These are phyloP conservation scores for Ammospiza nelsoni DNA, from an alignment of 2,113 vertebrate species.

Conservation along the genomic window DNA sequence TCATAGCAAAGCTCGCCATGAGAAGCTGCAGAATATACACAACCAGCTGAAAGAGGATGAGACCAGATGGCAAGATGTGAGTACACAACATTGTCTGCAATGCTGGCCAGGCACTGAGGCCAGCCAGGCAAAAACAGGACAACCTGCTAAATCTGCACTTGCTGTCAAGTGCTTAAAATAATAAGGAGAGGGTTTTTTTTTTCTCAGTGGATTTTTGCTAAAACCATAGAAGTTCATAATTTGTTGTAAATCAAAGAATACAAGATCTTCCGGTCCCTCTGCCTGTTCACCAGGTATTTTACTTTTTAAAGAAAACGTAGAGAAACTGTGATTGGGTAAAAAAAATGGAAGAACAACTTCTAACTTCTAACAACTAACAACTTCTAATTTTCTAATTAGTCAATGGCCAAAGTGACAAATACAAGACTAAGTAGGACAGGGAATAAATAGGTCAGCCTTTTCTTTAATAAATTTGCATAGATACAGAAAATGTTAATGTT, in stretches of 20 bases:
- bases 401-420: not conserved
- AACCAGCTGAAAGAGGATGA: constrained; percentile 92
- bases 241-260: not conserved
- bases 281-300: not conserved
- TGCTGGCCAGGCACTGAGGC: not conserved
- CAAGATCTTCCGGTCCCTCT: not conserved
- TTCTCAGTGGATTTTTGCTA: not conserved
- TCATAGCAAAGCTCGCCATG: constrained; percentile 92
- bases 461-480: not conserved
- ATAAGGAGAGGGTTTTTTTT: not conserved
- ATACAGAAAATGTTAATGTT: not conserved
- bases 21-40: constrained; percentile 90
- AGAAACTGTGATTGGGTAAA: not conserved
- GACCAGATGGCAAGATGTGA: constrained; percentile 95
- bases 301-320: not conserved
- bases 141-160: not conserved
- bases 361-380: not conserved
- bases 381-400: not conserved
- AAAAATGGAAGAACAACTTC: not conserved
- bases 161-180: not conserved
- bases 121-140: not conserved
- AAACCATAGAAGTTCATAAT: not conserved
- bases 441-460: not conserved
- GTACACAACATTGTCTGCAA: constrained; percentile 15
- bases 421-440: not conserved